Evolutionary conservation across 1,140 invertebrate species (phyloP).

Genomic region (Polypedilum pembai): DNA sequence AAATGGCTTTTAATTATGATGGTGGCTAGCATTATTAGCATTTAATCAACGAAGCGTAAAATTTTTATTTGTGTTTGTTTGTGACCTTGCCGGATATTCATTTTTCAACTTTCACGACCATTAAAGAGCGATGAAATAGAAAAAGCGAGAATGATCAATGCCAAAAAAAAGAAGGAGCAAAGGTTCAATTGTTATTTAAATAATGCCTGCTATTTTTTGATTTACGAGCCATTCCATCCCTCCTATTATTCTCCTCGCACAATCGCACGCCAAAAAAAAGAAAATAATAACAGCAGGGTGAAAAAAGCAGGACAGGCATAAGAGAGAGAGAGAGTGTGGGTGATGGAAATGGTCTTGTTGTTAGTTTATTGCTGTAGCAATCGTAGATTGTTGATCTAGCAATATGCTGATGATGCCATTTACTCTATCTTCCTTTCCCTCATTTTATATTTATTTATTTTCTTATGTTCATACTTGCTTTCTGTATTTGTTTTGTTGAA

Average conservation of each 20-base stretch:
- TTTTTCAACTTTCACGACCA: too few species aligned
- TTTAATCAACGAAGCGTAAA: neutral
- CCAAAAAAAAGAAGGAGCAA: neutral
- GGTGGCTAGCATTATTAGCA: neutral
- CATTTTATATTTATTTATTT: too few species aligned
- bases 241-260: neutral
- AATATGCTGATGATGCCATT: constrained; percentile 17
- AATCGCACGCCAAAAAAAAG: neutral
- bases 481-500: too few species aligned
- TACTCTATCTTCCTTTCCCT: neutral
- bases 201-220: neutral
- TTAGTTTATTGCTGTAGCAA: neutral
- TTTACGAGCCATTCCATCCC: neutral
- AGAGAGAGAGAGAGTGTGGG: neutral
- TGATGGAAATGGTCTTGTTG: too few species aligned
- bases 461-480: too few species aligned
- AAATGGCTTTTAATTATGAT: constrained; percentile 3
- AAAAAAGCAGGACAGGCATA: neutral
- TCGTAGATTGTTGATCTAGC: neutral
- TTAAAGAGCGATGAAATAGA: too few species aligned
- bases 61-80: too few species aligned
- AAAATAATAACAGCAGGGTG: neutral
- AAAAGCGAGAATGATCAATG: neutral
- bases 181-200: constrained; percentile 14
- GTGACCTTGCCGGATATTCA: too few species aligned